A percentile compares a stretch with the other conserved stretches of the same genome.
Evolutionary conservation across 2,797 vertebrate species (phyloP).

Genomic region (Adelosebastes latens): DNA sequence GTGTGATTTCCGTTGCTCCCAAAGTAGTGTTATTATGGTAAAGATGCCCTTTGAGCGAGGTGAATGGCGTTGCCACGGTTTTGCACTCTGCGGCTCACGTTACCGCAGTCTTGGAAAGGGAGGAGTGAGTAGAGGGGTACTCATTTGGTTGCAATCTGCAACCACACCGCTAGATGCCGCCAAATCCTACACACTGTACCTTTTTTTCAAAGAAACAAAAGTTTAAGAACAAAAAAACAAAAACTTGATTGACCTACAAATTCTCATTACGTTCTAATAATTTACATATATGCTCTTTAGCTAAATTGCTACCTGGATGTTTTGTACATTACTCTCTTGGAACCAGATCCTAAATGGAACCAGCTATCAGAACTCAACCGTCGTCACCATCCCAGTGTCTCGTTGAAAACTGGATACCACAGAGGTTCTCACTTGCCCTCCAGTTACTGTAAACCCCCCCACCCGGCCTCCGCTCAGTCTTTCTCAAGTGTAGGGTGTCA

Average conservation of each 20-base stretch:
- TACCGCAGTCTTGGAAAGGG: too few species aligned
- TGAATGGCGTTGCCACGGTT: too few species aligned
- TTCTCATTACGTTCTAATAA: background rate
- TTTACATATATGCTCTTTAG: background rate
- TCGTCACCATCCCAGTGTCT: background rate
- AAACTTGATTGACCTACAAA: background rate
- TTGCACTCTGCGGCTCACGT: too few species aligned
- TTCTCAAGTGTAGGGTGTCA: constrained; percentile 54
- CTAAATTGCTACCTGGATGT: background rate
- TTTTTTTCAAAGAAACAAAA: background rate
- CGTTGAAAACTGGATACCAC: constrained; percentile 10
- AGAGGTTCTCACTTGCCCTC: constrained; percentile 15
- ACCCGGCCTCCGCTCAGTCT: background rate
- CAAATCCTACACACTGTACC: too few species aligned
- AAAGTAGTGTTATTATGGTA: too few species aligned
- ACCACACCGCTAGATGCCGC: too few species aligned
- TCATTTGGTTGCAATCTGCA: too few species aligned
- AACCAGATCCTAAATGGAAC: background rate
- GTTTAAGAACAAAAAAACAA: background rate
- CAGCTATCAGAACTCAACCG: background rate
- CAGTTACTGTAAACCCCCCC: constrained; percentile 10
- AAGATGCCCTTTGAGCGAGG: too few species aligned
- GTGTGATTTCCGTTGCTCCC: too few species aligned
- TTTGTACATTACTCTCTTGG: background rate
- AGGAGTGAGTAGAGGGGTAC: too few species aligned